Conservation (phyloP, 2,888 invertebrate genomes). For the Hecatera dysodea region DNA sequence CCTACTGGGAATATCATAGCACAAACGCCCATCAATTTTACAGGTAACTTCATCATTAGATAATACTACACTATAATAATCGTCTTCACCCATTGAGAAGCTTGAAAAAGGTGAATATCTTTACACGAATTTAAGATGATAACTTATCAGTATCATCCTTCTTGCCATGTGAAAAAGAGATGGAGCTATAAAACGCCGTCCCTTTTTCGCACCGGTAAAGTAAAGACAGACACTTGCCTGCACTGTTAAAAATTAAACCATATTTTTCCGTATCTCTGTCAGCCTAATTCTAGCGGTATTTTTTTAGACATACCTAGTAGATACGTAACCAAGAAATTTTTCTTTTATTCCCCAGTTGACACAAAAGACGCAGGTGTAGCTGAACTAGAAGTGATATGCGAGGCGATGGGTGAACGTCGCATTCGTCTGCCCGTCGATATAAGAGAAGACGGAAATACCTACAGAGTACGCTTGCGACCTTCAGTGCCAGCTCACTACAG, state of each 20-base stretch:
- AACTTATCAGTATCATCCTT: background rate
- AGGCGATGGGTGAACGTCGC: constrained; percentile 95
- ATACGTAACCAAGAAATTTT: background rate
- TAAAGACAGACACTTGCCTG: background rate
- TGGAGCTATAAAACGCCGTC: background rate
- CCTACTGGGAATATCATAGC: constrained; percentile 94
- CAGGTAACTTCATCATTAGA: constrained; percentile 89
- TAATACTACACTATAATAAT: background rate
- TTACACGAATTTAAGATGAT: background rate
- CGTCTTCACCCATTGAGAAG: too few relatives aligned
- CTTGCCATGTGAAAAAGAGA: background rate
- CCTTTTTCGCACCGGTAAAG: background rate
- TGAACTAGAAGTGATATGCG: constrained; percentile 96
- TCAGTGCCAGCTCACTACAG: constrained; percentile 95
- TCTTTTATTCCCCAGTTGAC: constrained; percentile 91
- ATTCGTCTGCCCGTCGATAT: constrained; percentile 94
- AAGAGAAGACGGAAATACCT: constrained; percentile 94
- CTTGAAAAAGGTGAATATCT: too few relatives aligned
- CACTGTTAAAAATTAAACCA: background rate
- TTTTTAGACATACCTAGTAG: background rate
- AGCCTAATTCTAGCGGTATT: background rate
- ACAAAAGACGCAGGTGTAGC: constrained; percentile 96
- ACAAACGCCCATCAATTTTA: constrained; percentile 95
- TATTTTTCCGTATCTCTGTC: background rate
- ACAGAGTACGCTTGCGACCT: constrained; percentile 96